phyloP scores from a whole-genome alignment of 2,113 vertebrate genomes.

The Rynchops niger region DNA sequence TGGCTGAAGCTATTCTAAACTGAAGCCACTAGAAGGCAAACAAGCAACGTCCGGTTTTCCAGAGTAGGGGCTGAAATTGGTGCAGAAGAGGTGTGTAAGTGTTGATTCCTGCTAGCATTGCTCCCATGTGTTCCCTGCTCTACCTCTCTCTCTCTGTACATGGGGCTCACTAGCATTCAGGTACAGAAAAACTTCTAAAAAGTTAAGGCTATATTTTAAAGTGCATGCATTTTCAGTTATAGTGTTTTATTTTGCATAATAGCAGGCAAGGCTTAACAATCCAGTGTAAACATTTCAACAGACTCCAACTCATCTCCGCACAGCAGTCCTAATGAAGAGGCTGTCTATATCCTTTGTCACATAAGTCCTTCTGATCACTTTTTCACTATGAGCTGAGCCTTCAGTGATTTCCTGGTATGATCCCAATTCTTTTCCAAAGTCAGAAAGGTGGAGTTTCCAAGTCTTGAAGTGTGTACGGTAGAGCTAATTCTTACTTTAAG shows the following conservation, averaged over 20 bases:
- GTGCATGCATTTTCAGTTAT: neutral
- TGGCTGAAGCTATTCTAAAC: slow-evolving; percentile 16
- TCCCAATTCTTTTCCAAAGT: neutral
- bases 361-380: neutral
- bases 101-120: neutral
- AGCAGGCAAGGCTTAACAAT: neutral
- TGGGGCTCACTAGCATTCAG: neutral
- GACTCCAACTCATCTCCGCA: neutral
- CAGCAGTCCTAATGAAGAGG: neutral
- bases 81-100: neutral
- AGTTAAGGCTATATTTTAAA: neutral
- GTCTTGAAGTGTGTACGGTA: neutral
- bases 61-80: neutral
- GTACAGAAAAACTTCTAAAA: neutral
- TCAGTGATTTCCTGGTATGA: neutral
- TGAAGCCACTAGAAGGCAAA: slow-evolving; percentile 67
- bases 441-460: neutral
- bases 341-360: neutral
- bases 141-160: neutral
- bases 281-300: neutral
- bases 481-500: neutral
- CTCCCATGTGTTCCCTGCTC: neutral
- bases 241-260: neutral
- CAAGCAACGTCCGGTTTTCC: neutral
- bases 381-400: neutral